Base-by-base conservation (phyloP, 2,888 invertebrate genomes). In the Stenotaenia linearis region DNA sequence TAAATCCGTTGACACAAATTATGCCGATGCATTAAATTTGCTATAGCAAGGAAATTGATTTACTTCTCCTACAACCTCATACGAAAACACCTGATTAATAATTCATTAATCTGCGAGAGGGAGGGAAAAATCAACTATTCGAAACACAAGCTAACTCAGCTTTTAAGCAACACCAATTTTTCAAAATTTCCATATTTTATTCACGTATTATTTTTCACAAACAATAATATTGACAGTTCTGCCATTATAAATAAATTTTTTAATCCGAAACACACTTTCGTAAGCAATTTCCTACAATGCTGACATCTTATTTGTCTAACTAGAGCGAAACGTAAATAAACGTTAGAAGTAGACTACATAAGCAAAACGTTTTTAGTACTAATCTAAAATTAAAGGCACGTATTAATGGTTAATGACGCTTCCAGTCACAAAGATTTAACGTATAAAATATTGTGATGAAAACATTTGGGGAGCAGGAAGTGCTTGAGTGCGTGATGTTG, bases 1-100 rank as follows among this genome's bases (percentile, higher is more conserved):
- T 61, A 25, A 61, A 61, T 61, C 23, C 61, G 61, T 61, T 61
- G 61, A 61, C 61, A 61, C 61, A 61, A 61, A 61, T 61, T 61
- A 61, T 61, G 61, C 61, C 61, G 25, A 61, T 61, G 61, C 23
- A 25, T 25, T 61, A 23, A 61, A 61, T 61, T 61, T 61, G 25
- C 25, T 61, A 28, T 25, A 25, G 61, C 61, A 25, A 25, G 28
- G 23, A 61, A 61, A 61, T 61, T 61, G 61, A 61, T 61, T 61
- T 61, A 15, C 61, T 61, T 61, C 61, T 25, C 25, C 25, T 15
- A 61, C 15, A 61, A n/a, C 25, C 61, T 25, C 7, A 15, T 15
- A 9, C 4, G 32, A 45, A 61, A 61, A 61, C 61, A 25, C 25
- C 61, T 61, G 61, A 61, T 61, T 61, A 61, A 61, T 61, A 61